Percentiles rank a stretch among this genome's conserved stretches.
phyloP scores from a whole-genome alignment of 1,140 invertebrate genomes.

The Panulirus ornatus region DNA sequence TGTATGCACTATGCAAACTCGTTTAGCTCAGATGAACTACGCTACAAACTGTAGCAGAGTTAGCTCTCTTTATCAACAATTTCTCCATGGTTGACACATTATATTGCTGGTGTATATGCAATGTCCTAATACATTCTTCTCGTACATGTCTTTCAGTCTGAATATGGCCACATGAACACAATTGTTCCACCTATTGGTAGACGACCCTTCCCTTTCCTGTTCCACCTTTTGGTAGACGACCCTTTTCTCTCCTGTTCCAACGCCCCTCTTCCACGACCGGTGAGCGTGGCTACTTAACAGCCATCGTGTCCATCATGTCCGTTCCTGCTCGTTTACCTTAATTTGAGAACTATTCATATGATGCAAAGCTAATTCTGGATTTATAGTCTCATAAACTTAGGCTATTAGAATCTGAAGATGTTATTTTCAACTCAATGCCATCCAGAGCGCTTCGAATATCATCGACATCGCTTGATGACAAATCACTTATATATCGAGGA shows the following conservation, averaged over 20 bases:
- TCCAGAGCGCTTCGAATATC: too few species aligned
- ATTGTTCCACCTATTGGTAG: too few species aligned
- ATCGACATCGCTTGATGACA: too few species aligned
- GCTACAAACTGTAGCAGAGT: neutral
- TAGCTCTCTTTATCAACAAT: neutral
- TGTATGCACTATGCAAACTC: neutral
- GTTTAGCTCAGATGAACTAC: neutral
- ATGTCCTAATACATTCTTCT: neutral
- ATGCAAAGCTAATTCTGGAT: neutral
- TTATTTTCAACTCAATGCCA: neutral
- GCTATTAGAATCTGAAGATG: neutral
- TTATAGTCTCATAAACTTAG: too few species aligned
- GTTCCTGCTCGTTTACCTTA: neutral
- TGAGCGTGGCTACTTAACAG: neutral
- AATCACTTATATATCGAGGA: too few species aligned
- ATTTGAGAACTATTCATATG: neutral
- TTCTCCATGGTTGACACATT: neutral
- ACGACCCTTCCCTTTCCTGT: too few species aligned
- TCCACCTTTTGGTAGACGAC: neutral
- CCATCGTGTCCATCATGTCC: neutral
- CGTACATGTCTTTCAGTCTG: too few species aligned
- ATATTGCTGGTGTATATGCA: neutral
- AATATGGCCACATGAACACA: too few species aligned
- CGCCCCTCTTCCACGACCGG: neutral
- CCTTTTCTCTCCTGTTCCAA: constrained; percentile 14